Conservation (phyloP, 2,113 vertebrate genomes). For the Sorex araneus region DNA sequence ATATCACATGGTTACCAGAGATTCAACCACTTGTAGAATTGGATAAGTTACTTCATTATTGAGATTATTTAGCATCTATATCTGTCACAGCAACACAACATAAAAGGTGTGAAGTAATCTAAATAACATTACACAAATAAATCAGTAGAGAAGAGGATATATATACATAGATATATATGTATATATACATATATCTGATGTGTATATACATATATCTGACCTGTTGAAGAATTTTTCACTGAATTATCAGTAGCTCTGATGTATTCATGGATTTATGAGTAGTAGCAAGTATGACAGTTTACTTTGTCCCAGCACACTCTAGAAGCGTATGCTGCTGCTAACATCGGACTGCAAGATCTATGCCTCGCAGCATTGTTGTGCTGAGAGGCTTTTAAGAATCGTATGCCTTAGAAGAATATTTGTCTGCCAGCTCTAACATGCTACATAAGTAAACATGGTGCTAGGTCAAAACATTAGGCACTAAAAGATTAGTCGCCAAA, state of each 20-base stretch:
- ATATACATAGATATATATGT: too few species aligned
- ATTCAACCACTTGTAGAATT: background rate
- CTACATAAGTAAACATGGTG: background rate
- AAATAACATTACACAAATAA: background rate
- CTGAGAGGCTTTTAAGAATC: background rate
- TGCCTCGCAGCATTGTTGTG: background rate
- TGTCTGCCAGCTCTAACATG: background rate
- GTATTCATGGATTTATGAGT: background rate
- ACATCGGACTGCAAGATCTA: background rate
- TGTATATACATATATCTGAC: accelerated
- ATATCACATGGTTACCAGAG: background rate
- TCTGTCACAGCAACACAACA: background rate
- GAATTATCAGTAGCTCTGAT: background rate
- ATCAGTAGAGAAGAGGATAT: background rate
- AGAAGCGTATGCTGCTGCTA: background rate
- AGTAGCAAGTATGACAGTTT: background rate
- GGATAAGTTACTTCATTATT: slow-evolving; percentile 41
- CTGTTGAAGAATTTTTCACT: background rate
- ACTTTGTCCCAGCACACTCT: background rate
- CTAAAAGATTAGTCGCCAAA: background rate
- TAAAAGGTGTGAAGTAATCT: background rate
- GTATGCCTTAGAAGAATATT: background rate
- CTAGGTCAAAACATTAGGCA: background rate
- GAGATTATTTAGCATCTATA: background rate
- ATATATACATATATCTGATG: too few species aligned